Conservation (phyloP, 1,140 invertebrate genomes). For the Eupristina koningsbergeri region DNA sequence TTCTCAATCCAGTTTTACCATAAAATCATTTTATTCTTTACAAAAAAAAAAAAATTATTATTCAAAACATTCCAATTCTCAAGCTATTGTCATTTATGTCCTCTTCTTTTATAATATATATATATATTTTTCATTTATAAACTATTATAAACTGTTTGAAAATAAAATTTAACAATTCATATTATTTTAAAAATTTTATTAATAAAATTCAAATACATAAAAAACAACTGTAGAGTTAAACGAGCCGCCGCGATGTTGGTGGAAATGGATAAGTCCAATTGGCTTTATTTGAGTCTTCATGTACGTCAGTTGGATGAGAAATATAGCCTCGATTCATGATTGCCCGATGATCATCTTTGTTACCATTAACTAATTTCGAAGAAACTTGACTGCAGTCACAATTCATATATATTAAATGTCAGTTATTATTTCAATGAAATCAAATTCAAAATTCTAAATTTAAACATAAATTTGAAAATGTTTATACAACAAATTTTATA, state of each 20-base stretch:
- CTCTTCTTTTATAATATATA: too few species aligned
- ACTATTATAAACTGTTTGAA: neutral
- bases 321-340: conserved; percentile 67
- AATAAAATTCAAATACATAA: neutral
- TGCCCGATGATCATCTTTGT: conserved; percentile 62
- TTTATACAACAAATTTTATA: too few species aligned
- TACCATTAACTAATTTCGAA: conserved; percentile 62
- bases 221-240: conserved; percentile 11
- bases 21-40: too few species aligned
- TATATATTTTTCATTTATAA: neutral
- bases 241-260: conserved; percentile 60
- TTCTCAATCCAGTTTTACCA: too few species aligned
- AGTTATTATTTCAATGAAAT: neutral
- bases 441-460: neutral
- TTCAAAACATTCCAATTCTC: too few species aligned
- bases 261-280: conserved; percentile 71
- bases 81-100: too few species aligned
- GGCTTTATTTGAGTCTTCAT: conserved; percentile 60
- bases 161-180: neutral
- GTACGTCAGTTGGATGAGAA: conserved; percentile 63
- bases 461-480: too few species aligned
- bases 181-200: conserved; percentile 12
- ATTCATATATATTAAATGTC: neutral
- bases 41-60: too few species aligned
- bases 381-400: conserved; percentile 64